Evolutionary conservation across 2,888 invertebrate genomes (phyloP), one percentile per base, ranked within the genome.

Genomic region (Calameuta idolon): DNA sequence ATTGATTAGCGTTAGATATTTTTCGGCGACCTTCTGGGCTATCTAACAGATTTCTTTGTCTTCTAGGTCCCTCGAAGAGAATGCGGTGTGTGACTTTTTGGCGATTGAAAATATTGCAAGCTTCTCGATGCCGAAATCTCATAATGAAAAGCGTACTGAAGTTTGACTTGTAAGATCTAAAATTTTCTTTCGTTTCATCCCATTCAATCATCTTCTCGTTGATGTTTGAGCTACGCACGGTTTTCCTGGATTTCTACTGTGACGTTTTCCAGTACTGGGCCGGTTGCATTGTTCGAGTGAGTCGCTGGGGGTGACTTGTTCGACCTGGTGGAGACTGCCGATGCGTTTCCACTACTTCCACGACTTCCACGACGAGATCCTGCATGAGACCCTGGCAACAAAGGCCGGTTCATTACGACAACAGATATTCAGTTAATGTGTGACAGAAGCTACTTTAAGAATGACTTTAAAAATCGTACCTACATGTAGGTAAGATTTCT

Each of bases 241-340:
- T 55, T 55, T 23, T 95, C 94, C 87, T 95, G 94, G 86, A 96
- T 95, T 92, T 96, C 96, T 77, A 96, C 95, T 83, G 96, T 96
- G 81, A 96, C 95, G 89, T 93, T 94, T 87, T 95, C 94, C 85
- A 93, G 92, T 89, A 92, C 93, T 76, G 94, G 93, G 69, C 91
- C 90, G 69, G 90, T 88, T 69, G 88, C 89, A 34, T 90, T 87
- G 84, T 84, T 87, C 76, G 81, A 81, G 75, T 86, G 86, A 79
- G 86, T 89, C 82, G 83, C 87, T 84, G 90, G 89, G 34, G 89
- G 88, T 33, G 90, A 89, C 81, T 90, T 94, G 89, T 94, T 95
- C 78, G 96, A 95, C 86, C 95, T 94, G 84, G 94, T 92, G 35
- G 96, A 96, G 34, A 95, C 93, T 76, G 94, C 95, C n/a, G 96